Evolutionary conservation across 2,888 invertebrate species (phyloP).

Genomic region (Yponomeuta cagnagella): DNA sequence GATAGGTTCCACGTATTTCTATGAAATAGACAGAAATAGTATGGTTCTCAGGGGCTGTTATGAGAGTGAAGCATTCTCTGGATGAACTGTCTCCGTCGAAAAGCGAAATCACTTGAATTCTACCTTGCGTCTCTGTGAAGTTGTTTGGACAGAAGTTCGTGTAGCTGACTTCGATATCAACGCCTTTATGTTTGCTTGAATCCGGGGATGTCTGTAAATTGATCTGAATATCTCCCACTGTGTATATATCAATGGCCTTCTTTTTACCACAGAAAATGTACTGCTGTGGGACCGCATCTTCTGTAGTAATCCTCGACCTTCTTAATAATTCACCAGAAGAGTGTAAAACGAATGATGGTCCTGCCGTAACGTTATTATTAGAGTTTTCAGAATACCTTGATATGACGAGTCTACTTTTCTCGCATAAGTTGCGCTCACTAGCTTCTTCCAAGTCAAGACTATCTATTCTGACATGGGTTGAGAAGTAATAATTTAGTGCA

Average conservation of each 20-base stretch:
- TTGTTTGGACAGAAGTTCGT: constrained; percentile 76
- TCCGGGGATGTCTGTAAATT: constrained; percentile 47
- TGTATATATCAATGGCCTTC: constrained; percentile 44
- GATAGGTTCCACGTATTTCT: constrained; percentile 31
- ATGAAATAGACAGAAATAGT: constrained; percentile 82
- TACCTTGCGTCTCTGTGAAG: constrained; percentile 81
- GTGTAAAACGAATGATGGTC: constrained; percentile 43
- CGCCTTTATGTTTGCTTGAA: constrained; percentile 68
- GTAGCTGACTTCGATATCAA: constrained; percentile 78
- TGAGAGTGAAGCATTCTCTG: constrained; percentile 78
- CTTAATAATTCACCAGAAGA: constrained; percentile 33
- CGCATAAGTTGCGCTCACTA: constrained; percentile 36
- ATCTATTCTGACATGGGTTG: constrained; percentile 40
- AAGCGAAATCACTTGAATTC: constrained; percentile 62
- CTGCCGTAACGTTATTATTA: constrained; percentile 35
- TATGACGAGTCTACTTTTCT: constrained; percentile 49
- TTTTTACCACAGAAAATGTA: constrained; percentile 44
- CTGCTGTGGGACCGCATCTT: constrained; percentile 24
- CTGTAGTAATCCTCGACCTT: constrained; percentile 16
- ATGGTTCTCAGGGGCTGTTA: constrained; percentile 78
- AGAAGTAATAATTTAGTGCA: neutral
- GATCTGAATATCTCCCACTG: constrained; percentile 39
- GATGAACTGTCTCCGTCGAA: neutral
- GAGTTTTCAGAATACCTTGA: constrained; percentile 26
- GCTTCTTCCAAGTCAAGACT: constrained; percentile 43